Evolutionary conservation across 2,113 vertebrate genomes (phyloP).

Genomic region (Notarius quadriscutis): DNA sequence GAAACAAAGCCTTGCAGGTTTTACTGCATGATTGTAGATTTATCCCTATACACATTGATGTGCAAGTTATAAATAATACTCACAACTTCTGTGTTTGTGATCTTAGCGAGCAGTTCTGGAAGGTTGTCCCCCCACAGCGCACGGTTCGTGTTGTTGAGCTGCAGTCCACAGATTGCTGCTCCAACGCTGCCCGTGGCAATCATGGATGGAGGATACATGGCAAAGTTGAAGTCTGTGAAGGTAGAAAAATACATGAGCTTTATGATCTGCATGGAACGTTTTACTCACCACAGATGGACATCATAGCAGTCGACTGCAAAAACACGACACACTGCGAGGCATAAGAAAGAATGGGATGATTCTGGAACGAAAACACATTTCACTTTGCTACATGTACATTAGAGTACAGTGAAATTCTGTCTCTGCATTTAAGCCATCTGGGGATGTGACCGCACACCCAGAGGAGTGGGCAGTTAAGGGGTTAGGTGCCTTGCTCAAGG

Average conservation of each 20-base stretch:
- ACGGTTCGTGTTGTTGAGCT: constrained; percentile 83
- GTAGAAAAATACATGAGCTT: constrained; percentile 7
- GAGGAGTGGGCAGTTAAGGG: too few relatives aligned
- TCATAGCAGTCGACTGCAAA: neutral
- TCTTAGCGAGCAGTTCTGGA: constrained; percentile 90
- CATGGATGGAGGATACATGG: constrained; percentile 98
- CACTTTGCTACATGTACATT: neutral
- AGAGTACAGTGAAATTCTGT: too few relatives aligned
- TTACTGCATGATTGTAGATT: neutral
- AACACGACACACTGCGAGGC: neutral
- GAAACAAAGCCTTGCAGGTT: neutral
- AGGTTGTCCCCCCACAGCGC: constrained; percentile 82
- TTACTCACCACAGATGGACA: constrained; percentile 1
- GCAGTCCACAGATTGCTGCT: constrained; percentile 91
- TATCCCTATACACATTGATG: neutral
- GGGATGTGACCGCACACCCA: too few relatives aligned
- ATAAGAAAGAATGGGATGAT: constrained; percentile 49
- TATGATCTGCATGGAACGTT: neutral
- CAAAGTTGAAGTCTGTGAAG: constrained; percentile 89
- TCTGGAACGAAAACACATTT: constrained; percentile 64
- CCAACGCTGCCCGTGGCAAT: constrained; percentile 95
- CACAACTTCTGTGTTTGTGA: constrained; percentile 97
- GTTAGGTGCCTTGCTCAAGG: too few relatives aligned
- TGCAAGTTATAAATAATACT: constrained; percentile 62
- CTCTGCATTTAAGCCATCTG: too few relatives aligned